phyloP scores from a whole-genome alignment of 2,113 vertebrate species.

The Chlamydotis undulata region DNA sequence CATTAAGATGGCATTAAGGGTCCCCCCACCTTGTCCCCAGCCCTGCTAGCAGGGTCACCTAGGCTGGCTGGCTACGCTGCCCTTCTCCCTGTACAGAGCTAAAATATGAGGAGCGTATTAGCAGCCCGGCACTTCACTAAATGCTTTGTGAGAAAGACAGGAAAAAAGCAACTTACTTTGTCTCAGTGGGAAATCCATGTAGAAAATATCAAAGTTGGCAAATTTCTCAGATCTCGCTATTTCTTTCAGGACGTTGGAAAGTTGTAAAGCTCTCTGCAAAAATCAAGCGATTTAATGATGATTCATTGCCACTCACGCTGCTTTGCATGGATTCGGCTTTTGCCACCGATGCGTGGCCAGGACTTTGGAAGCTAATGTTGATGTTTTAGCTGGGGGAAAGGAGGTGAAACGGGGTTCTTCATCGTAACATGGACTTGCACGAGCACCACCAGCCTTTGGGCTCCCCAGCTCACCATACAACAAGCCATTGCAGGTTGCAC shows the following conservation, averaged over 20 bases:
- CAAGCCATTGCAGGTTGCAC: not conserved
- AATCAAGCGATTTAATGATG: not conserved
- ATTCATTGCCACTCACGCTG: not conserved
- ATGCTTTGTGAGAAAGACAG: not conserved
- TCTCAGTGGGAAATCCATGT: conserved; percentile 74
- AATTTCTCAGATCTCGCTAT: conserved; percentile 72
- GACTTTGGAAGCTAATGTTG: not conserved
- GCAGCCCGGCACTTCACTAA: not conserved
- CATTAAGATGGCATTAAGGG: too few relatives aligned
- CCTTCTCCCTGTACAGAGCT: not conserved
- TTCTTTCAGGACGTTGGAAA: conserved; percentile 73
- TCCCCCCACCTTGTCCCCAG: not conserved
- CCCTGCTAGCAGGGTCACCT: not conserved
- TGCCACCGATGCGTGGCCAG: not conserved
- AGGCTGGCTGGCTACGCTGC: not conserved
- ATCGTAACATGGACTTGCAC: not conserved
- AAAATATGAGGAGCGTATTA: not conserved
- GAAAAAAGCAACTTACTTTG: conserved; percentile 71
- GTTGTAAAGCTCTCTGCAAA: conserved; percentile 76
- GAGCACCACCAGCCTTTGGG: not conserved
- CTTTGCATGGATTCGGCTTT: not conserved
- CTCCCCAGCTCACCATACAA: not conserved
- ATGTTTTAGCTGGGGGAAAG: not conserved
- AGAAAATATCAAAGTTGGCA: conserved; percentile 72
- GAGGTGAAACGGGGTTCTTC: not conserved